These are phyloP conservation scores for Synergus gifuensis DNA, from an alignment of 2,888 invertebrate species.

Conservation along the genomic window DNA sequence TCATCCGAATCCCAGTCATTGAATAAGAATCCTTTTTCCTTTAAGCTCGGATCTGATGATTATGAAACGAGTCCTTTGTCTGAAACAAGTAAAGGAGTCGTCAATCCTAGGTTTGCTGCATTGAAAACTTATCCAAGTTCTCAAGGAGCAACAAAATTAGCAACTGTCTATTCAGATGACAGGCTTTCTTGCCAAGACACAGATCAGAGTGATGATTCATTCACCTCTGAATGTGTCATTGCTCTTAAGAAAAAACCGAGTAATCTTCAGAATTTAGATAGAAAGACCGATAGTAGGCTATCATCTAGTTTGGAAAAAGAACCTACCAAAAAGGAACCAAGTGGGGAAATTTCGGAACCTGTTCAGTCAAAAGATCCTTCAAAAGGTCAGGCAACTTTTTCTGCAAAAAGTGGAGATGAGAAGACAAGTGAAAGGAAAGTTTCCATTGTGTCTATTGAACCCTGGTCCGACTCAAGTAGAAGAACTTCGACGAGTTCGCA, in stretches of 20 bases:
- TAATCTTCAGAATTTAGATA: neutral
- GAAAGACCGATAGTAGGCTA: neutral
- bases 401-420: slow-evolving; percentile 1
- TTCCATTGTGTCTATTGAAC: slow-evolving; percentile 56
- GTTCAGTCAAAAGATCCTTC: neutral
- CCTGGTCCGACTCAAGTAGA: slow-evolving; percentile 53
- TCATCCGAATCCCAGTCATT: neutral
- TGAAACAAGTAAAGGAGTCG: neutral
- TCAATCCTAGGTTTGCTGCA: slow-evolving; percentile 13
- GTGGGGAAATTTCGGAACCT: neutral
- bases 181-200: slow-evolving; percentile 13
- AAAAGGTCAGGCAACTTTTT: neutral
- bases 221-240: slow-evolving; percentile 21
- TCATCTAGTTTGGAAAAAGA: neutral
- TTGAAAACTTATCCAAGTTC: slow-evolving; percentile 18
- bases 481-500: slow-evolving; percentile 58
- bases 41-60: slow-evolving; percentile 8
- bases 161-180: slow-evolving; percentile 37
- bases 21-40: neutral
- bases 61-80: neutral
- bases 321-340: neutral
- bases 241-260: slow-evolving; percentile 10
- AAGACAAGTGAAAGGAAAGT: slow-evolving; percentile 45
- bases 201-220: slow-evolving; percentile 17
- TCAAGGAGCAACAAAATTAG: slow-evolving; percentile 15